A percentile compares a stretch with the other conserved stretches of the same genome.
These are phyloP conservation scores for Silurus lanzhouensis DNA, from an alignment of 2,797 vertebrate genomes.

Conservation along the genomic window DNA sequence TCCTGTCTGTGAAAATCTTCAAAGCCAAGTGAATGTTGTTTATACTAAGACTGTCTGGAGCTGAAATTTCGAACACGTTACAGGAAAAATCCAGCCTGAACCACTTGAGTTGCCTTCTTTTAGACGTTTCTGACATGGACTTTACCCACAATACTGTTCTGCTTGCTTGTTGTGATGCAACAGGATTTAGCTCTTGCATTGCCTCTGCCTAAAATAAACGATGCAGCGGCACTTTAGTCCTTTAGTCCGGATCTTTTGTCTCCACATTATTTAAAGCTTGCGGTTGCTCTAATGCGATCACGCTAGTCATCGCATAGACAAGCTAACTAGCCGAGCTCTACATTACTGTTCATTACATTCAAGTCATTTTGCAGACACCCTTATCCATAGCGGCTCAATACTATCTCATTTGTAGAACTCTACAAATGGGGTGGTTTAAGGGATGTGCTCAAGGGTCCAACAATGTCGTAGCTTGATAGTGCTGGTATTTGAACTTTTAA, in stretches of 20 bases:
- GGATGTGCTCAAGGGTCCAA: too few relatives aligned
- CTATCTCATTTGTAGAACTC: too few relatives aligned
- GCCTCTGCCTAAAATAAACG: background rate
- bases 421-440: too few relatives aligned
- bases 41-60: conserved; percentile 16
- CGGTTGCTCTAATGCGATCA: background rate
- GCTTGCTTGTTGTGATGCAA: background rate
- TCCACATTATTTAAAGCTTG: background rate
- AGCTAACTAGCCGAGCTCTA: background rate
- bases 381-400: too few relatives aligned
- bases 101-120: background rate
- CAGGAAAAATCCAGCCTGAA: background rate
- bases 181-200: background rate
- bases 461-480: too few relatives aligned
- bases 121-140: background rate
- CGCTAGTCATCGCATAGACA: background rate
- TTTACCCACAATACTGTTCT: background rate
- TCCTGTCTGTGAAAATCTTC: conserved; percentile 23
- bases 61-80: conserved; percentile 10
- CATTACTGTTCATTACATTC: too few relatives aligned
- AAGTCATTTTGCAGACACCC: too few relatives aligned
- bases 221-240: background rate
- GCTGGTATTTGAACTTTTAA: too few relatives aligned
- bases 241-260: background rate
- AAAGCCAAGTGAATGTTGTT: conserved; percentile 25